A percentile compares a stretch with the other conserved stretches of the same genome.
Conservation (phyloP, 2,888 invertebrate species). For the Brenthis daphne region DNA sequence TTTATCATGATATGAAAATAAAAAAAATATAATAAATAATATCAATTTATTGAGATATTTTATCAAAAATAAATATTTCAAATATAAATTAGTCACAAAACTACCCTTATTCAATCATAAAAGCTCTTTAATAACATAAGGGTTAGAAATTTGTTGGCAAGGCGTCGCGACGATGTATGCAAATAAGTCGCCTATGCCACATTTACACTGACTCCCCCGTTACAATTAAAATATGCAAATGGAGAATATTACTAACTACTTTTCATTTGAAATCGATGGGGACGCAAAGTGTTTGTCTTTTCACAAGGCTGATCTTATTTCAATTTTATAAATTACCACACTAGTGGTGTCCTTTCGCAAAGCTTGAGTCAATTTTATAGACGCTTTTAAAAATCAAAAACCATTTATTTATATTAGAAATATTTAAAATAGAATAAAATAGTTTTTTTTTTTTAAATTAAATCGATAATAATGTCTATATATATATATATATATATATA, state of each 20-base stretch:
- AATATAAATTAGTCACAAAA: constrained; percentile 22
- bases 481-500: too few relatives aligned
- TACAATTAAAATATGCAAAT: constrained; percentile 83
- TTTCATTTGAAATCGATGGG: constrained; percentile 71
- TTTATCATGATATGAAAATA: too few relatives aligned
- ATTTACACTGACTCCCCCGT: constrained; percentile 65
- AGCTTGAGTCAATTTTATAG: too few relatives aligned
- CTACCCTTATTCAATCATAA: constrained; percentile 26
- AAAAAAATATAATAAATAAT: not conserved
- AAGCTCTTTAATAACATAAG: constrained; percentile 22
- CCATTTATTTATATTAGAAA: too few relatives aligned
- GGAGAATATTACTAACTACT: constrained; percentile 75
- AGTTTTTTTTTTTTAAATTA: too few relatives aligned
- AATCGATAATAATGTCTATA: too few relatives aligned
- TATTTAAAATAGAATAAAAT: too few relatives aligned
- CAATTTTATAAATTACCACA: not conserved
- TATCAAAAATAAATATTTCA: not conserved
- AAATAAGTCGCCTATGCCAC: constrained; percentile 70
- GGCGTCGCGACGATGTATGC: constrained; percentile 57
- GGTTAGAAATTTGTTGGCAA: constrained; percentile 31
- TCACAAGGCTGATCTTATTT: constrained; percentile 45
- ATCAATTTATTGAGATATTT: too few relatives aligned
- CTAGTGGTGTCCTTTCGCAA: not conserved
- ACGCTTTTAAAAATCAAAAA: too few relatives aligned
- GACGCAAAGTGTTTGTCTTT: constrained; percentile 32